phyloP scores from a whole-genome alignment of 2,888 invertebrate species.

The Clunio marinus region DNA sequence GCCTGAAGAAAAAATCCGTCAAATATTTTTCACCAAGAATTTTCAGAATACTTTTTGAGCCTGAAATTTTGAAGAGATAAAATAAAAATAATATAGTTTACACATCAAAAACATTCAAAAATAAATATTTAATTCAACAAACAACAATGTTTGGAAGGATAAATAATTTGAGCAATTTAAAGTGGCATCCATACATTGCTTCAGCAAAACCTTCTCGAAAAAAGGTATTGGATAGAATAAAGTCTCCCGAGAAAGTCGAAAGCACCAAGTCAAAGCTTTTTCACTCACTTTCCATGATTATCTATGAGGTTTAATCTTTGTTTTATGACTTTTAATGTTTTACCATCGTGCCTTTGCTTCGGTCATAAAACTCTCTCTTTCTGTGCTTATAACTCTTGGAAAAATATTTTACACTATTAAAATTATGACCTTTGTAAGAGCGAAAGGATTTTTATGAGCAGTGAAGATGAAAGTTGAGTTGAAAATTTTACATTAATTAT shows the following conservation, averaged over 20 bases:
- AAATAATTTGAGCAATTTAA: slow-evolving; percentile 8
- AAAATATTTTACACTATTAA: slow-evolving; percentile 18
- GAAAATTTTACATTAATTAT: too few species aligned
- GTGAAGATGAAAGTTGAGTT: too few species aligned
- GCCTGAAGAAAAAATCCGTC: not conserved
- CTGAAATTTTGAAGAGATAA: not conserved
- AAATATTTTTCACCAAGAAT: not conserved
- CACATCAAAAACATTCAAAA: slow-evolving; percentile 29
- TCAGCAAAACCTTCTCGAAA: too few species aligned
- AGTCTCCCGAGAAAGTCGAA: too few species aligned
- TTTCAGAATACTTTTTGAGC: too few species aligned
- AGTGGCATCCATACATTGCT: too few species aligned
- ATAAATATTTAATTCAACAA: slow-evolving; percentile 28
- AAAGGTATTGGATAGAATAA: too few species aligned
- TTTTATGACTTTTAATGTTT: slow-evolving; percentile 4
- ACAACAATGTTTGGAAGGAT: not conserved
- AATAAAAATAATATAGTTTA: not conserved
- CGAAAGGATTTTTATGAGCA: slow-evolving; percentile 5
- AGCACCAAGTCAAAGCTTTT: too few species aligned
- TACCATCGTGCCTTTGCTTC: not conserved
- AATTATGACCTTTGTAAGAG: slow-evolving; percentile 2
- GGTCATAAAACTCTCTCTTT: too few species aligned
- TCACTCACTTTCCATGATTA: not conserved
- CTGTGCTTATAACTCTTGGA: too few species aligned
- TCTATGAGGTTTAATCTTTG: not conserved